Evolutionary conservation across 53 echinoderm and acorn worm species (phyloP).

Genomic region (Astropecten irregularis): DNA sequence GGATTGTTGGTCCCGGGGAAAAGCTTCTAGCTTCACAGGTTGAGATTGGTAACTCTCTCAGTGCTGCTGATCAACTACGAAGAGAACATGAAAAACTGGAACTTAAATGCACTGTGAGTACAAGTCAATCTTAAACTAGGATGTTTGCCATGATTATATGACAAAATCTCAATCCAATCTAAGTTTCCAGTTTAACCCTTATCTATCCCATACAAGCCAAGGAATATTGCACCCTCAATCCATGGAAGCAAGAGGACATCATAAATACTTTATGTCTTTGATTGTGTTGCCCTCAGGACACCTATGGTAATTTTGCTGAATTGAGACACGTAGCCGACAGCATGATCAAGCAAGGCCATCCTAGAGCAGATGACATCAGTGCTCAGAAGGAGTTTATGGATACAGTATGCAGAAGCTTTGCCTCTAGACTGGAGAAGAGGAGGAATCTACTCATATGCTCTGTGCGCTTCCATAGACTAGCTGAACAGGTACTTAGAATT

Average conservation of each 20-base stretch:
- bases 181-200: too few species aligned
- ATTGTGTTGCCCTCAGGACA: too few species aligned
- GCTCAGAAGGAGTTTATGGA: conserved; percentile 94
- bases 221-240: too few species aligned
- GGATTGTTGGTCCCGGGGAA: conserved; percentile 97
- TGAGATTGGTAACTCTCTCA: conserved; percentile 74
- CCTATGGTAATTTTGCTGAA: conserved; percentile 95
- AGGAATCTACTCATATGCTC: conserved; percentile 92
- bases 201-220: too few species aligned
- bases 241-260: too few species aligned
- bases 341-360: conserved; percentile 86
- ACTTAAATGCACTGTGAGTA: conserved; percentile 97
- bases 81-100: conserved; percentile 99
- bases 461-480: conserved; percentile 90
- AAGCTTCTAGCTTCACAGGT: conserved; percentile 93
- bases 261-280: too few species aligned
- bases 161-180: too few species aligned
- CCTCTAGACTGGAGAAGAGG: conserved; percentile 82
- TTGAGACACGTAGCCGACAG: conserved; percentile 85
- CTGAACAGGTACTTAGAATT: conserved; percentile 87
- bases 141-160: too few species aligned
- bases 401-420: conserved; percentile 92
- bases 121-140: too few species aligned
- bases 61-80: conserved; percentile 83
- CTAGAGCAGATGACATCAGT: conserved; percentile 83